Percentiles rank a stretch among this genome's conserved stretches.
These are phyloP conservation scores for Promerops cafer DNA, from an alignment of 2,113 vertebrate species.

Conservation along the genomic window DNA sequence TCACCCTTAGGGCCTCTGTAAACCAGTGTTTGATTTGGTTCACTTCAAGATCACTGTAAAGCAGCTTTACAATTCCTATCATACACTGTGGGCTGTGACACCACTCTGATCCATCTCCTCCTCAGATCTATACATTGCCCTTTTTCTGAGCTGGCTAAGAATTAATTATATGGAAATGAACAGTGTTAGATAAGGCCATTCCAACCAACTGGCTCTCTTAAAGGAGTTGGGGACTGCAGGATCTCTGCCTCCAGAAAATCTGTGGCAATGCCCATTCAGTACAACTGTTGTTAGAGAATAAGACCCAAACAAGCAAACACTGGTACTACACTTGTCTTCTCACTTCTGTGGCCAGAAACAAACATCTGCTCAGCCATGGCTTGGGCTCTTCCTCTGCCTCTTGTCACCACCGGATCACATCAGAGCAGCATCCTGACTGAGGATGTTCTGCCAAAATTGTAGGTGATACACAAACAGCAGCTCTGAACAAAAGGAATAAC, in stretches of 20 bases:
- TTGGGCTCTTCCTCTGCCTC: neutral
- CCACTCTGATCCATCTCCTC: constrained; percentile 13
- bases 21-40: constrained; percentile 13
- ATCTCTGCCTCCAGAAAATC: neutral
- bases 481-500: neutral
- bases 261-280: neutral
- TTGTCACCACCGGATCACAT: neutral
- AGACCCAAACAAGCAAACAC: neutral
- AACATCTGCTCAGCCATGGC: neutral
- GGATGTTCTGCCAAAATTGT: neutral
- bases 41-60: neutral
- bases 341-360: neutral
- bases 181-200: neutral
- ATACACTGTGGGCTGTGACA: neutral
- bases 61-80: neutral
- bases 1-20: neutral
- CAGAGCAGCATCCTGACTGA: neutral
- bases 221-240: neutral
- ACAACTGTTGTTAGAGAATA: neutral
- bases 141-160: neutral
- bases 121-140: constrained; percentile 6
- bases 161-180: constrained; percentile 29
- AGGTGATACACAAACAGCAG: neutral
- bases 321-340: neutral
- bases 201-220: neutral